A percentile compares a stretch with the other conserved stretches of the same genome.
These are phyloP conservation scores for Dolichomitus sp. DNA, from an alignment of 2,888 invertebrate genomes.

Conservation along the genomic window DNA sequence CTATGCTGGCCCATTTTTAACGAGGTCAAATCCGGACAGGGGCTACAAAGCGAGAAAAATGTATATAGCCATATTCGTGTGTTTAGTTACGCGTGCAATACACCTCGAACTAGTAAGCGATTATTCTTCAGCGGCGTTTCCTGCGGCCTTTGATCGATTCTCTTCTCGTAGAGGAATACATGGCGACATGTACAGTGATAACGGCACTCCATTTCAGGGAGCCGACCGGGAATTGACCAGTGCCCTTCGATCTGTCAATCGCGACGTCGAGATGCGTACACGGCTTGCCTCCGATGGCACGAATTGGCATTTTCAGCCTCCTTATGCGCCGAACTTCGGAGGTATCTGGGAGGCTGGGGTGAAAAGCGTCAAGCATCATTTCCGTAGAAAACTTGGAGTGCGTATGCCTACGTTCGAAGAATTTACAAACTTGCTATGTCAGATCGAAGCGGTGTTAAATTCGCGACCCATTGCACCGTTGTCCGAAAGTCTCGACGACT, in stretches of 20 bases:
- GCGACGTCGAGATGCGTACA: slow-evolving; percentile 21
- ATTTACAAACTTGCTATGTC: slow-evolving; percentile 49
- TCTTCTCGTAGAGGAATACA: no score
- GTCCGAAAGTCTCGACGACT: not conserved
- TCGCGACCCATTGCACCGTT: slow-evolving; percentile 60
- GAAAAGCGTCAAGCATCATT: slow-evolving; percentile 39
- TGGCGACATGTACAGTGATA: slow-evolving; percentile 69
- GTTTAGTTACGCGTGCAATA: slow-evolving; percentile 72
- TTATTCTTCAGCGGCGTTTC: slow-evolving; percentile 66
- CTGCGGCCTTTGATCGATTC: slow-evolving; percentile 67
- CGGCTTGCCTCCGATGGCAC: slow-evolving; percentile 34
- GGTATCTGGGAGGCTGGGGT: slow-evolving; percentile 10
- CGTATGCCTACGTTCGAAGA: slow-evolving; percentile 33
- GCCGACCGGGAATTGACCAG: slow-evolving; percentile 57
- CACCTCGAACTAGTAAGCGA: slow-evolving; percentile 71
- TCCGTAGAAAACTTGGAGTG: slow-evolving; percentile 17
- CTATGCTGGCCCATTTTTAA: slow-evolving; percentile 75
- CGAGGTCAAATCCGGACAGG: not conserved
- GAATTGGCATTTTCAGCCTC: slow-evolving; percentile 64
- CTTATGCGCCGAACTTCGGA: slow-evolving; percentile 65
- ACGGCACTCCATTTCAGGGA: slow-evolving; percentile 73
- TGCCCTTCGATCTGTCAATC: not conserved
- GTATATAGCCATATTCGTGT: slow-evolving; percentile 71
- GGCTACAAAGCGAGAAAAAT: slow-evolving; percentile 59
- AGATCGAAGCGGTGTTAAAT: slow-evolving; percentile 64